Conservation (phyloP, 2,888 invertebrate genomes). For the Monopis laevigella region DNA sequence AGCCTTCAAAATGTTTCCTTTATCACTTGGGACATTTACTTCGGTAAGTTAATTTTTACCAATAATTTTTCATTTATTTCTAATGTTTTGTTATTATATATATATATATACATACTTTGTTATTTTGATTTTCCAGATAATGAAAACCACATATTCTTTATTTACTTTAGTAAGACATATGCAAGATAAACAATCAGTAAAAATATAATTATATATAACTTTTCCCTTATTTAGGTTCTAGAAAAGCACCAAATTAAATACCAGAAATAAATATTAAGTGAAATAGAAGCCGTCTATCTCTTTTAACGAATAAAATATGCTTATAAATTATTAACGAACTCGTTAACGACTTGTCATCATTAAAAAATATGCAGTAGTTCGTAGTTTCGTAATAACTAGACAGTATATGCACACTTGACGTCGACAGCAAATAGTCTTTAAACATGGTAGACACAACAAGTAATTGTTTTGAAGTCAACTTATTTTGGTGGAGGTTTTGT, state of each 20-base stretch:
- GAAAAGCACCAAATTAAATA: no score
- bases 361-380: no score
- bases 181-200: constrained; percentile 15
- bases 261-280: no score
- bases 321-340: no score
- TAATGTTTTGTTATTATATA: not conserved
- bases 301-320: no score
- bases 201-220: no score
- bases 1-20: constrained; percentile 5
- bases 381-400: no score
- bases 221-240: no score
- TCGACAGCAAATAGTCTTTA: no score
- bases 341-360: no score
- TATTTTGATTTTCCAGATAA: constrained; percentile 33
- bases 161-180: constrained; percentile 39
- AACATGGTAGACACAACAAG: not conserved
- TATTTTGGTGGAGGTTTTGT: constrained; percentile 2
- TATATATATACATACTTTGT: not conserved
- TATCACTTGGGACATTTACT: constrained; percentile 11
- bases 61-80: not conserved
- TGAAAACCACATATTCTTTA: constrained; percentile 48
- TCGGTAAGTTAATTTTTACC: constrained; percentile 7
- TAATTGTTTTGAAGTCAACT: constrained; percentile 10
- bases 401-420: no score
- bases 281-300: no score